phyloP scores from a whole-genome alignment of 2,888 invertebrate genomes.

The Andrena bicolor region DNA sequence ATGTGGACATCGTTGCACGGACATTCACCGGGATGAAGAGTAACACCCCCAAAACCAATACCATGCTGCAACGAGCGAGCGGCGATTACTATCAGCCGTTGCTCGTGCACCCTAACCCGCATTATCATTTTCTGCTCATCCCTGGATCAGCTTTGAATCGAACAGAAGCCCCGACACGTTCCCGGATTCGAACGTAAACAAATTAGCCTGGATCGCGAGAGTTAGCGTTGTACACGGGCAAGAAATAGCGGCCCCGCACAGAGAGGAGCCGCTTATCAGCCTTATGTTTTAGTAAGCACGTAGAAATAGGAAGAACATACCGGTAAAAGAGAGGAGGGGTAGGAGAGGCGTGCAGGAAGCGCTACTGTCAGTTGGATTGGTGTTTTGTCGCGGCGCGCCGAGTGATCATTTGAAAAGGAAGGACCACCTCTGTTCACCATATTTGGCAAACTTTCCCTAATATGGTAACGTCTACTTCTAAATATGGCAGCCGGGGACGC shows the following conservation, averaged over 20 bases:
- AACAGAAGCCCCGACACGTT: conserved; percentile 3
- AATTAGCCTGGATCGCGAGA: conserved; percentile 34
- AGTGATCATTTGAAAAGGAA: conserved; percentile 84
- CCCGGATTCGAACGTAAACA: conserved; percentile 36
- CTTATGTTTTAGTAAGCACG: conserved; percentile 60
- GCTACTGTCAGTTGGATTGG: conserved; percentile 84
- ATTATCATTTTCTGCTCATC: not conserved
- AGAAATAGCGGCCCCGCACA: conserved; percentile 50
- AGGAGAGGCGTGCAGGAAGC: conserved; percentile 83
- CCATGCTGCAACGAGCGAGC: not conserved
- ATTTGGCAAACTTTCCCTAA: conserved; percentile 93
- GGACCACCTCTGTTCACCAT: conserved; percentile 93
- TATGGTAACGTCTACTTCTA: conserved; percentile 93
- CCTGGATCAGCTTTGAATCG: not conserved
- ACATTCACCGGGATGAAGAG: not conserved
- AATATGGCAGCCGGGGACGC: conserved; percentile 92
- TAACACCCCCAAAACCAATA: conserved; percentile 5
- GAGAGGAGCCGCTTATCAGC: conserved; percentile 52
- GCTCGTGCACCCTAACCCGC: not conserved
- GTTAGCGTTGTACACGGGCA: conserved; percentile 29
- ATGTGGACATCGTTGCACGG: not conserved
- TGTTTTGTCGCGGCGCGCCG: conserved; percentile 82
- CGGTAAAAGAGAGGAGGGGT: conserved; percentile 66
- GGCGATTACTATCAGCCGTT: not conserved
- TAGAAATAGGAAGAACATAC: conserved; percentile 67